Percentiles rank a stretch among this genome's conserved stretches.
Evolutionary conservation across 2,888 invertebrate genomes (phyloP).

Genomic region (Drosophila pegasa): DNA sequence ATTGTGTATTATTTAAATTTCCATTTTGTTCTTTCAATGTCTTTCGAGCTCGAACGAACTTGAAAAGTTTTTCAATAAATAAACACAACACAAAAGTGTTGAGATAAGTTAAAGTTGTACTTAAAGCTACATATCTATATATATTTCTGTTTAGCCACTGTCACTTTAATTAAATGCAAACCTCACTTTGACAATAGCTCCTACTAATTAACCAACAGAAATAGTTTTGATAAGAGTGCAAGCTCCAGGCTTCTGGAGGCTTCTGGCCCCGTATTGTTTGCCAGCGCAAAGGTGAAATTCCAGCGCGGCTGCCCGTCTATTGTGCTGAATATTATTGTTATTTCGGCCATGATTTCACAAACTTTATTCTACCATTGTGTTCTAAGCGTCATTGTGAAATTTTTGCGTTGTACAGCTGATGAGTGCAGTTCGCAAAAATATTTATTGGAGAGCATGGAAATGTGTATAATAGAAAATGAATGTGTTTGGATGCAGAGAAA

Average conservation of each 20-base stretch:
- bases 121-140: neutral
- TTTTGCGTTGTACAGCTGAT: neutral
- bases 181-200: neutral
- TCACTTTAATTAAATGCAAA: neutral
- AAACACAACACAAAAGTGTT: neutral
- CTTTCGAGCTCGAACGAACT: neutral
- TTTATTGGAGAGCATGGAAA: conserved; percentile 2
- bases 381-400: neutral
- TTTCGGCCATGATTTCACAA: neutral
- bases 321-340: neutral
- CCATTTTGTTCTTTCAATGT: conserved; percentile 1
- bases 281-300: conserved; percentile 1
- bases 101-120: neutral
- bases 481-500: conserved; percentile 29
- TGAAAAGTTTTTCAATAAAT: conserved; percentile 1
- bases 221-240: neutral
- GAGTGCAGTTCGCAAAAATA: conserved; percentile 10
- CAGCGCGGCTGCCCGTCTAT: neutral
- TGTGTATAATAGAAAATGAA: neutral
- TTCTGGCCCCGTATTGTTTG: neutral
- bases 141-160: too few relatives aligned
- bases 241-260: neutral
- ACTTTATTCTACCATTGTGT: neutral
- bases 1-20: conserved; percentile 44
- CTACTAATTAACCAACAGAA: neutral